These are phyloP conservation scores for Tursiops truncatus DNA, from an alignment of 2,113 vertebrate genomes.

Conservation along the genomic window DNA sequence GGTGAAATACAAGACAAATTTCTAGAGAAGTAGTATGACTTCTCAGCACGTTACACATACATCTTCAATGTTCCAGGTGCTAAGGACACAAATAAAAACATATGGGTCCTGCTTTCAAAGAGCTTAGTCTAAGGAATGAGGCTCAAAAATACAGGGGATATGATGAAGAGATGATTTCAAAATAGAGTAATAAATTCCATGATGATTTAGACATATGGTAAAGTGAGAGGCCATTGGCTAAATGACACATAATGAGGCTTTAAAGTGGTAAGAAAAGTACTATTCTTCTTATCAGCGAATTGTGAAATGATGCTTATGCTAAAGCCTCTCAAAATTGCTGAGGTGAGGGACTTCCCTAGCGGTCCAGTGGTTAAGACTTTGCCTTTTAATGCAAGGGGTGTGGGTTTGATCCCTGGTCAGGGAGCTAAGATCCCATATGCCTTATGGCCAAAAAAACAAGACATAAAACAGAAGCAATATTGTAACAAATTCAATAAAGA, in stretches of 20 bases:
- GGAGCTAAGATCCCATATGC: no score
- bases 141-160: not conserved
- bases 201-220: not conserved
- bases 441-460: no score
- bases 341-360: no score
- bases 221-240: not conserved
- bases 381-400: no score
- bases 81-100: not conserved
- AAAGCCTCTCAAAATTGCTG: not conserved
- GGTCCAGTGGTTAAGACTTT: no score
- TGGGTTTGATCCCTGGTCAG: no score
- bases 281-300: not conserved
- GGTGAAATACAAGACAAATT: not conserved
- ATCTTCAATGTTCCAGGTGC: not conserved
- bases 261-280: not conserved
- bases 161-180: not conserved
- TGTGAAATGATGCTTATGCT: not conserved
- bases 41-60: not conserved
- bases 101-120: not conserved
- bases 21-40: not conserved
- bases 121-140: not conserved
- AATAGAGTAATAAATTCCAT: not conserved
- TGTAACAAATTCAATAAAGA: no score
- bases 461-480: no score
- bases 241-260: not conserved